These are phyloP conservation scores for Alces alces DNA, from an alignment of 2,113 vertebrate species.

Conservation along the genomic window DNA sequence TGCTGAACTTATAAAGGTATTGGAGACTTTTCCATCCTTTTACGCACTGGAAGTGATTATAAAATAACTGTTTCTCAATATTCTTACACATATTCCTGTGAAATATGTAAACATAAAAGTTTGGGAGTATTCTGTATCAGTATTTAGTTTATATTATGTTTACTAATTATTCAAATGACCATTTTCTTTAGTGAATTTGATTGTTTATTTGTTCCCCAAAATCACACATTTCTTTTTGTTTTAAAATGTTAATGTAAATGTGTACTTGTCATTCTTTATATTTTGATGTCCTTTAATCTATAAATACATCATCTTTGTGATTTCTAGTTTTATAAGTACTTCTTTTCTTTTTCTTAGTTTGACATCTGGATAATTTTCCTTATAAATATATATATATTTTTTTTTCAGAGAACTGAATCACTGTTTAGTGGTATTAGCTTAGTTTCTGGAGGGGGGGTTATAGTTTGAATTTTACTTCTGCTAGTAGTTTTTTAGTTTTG, in stretches of 20 bases:
- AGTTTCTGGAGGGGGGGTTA: neutral
- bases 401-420: neutral
- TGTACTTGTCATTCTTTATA: neutral
- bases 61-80: neutral
- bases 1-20: neutral
- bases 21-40: neutral
- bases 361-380: neutral
- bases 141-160: neutral
- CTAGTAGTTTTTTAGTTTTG: neutral
- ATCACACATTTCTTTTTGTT: neutral
- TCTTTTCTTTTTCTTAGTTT: neutral
- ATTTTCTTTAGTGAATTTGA: neutral
- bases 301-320: neutral
- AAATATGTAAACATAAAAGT: neutral
- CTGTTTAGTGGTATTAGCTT: neutral
- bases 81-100: neutral
- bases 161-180: neutral
- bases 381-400: neutral
- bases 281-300: neutral
- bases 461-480: neutral
- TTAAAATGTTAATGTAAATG: neutral
- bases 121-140: neutral
- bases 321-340: neutral
- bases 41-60: neutral
- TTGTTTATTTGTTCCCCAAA: neutral